Conservation (phyloP, 2,888 invertebrate species). For the Plagiodera versicolora region DNA sequence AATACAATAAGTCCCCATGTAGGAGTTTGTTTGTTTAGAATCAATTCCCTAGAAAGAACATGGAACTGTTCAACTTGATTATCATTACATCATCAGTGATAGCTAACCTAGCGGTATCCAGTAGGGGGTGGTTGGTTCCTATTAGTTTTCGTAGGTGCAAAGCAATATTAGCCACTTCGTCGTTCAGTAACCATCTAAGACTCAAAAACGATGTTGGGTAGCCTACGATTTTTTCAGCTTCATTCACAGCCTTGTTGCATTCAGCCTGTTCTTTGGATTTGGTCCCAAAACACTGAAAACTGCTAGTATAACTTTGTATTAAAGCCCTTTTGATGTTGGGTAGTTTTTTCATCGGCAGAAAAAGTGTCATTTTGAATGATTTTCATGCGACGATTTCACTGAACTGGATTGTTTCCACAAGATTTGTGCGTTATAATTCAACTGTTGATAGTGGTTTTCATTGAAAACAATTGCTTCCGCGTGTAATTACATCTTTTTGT, state of each 20-base stretch:
- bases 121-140: constrained; percentile 89
- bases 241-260: constrained; percentile 61
- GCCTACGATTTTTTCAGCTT: constrained; percentile 94
- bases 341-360: constrained; percentile 3
- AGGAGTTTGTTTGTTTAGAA: constrained; percentile 75
- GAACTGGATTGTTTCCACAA: background rate
- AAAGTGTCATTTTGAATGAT: constrained; percentile 12
- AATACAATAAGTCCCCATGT: constrained; percentile 91
- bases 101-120: constrained; percentile 87
- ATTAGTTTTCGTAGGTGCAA: constrained; percentile 87
- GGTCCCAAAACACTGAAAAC: constrained; percentile 18
- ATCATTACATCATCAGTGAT: background rate
- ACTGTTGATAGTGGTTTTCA: constrained; percentile 1
- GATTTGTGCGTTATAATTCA: background rate
- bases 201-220: constrained; percentile 94
- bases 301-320: no score
- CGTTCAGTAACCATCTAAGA: constrained; percentile 89
- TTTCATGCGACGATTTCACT: background rate
- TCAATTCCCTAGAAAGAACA: constrained; percentile 37
- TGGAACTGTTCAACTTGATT: background rate
- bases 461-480: background rate
- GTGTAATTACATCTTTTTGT: background rate
- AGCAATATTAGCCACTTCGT: constrained; percentile 93
- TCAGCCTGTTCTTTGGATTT: constrained; percentile 28
- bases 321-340: background rate